These are phyloP conservation scores for Ctenosaura bakeri DNA, from an alignment of 2,797 vertebrate species.

Conservation along the genomic window DNA sequence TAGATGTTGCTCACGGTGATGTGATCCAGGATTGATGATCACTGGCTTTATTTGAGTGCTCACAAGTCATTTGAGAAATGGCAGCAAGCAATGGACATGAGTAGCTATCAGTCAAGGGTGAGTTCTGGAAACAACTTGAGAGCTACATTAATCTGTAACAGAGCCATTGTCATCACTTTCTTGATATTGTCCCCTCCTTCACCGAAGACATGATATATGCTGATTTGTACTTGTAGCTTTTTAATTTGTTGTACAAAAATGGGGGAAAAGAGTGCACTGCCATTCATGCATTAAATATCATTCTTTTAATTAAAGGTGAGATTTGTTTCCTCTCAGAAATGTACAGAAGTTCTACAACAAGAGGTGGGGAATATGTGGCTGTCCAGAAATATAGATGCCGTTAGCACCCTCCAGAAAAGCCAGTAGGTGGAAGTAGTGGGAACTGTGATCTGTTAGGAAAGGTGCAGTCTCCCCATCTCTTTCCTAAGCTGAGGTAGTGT, in stretches of 20 bases:
- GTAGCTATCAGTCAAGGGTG: background rate
- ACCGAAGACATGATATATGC: background rate
- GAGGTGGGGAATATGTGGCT: background rate
- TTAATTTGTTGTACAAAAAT: background rate
- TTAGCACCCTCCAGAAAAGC: background rate
- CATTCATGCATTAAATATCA: background rate
- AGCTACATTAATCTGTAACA: background rate
- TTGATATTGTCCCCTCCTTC: background rate
- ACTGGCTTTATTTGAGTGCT: background rate
- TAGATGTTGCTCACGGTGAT: slow-evolving; percentile 7
- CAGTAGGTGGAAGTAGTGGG: background rate
- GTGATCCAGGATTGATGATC: slow-evolving; percentile 6
- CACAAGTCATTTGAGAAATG: background rate
- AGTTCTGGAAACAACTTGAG: background rate
- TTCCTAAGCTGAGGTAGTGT: too few species aligned
- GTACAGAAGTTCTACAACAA: background rate
- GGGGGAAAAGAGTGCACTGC: too few species aligned
- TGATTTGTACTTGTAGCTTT: background rate
- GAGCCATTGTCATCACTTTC: background rate
- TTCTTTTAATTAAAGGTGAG: background rate
- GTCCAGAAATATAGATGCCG: background rate
- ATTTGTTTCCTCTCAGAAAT: background rate
- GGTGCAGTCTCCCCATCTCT: too few species aligned
- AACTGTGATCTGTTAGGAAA: background rate
- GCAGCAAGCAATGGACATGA: background rate